Conservation (phyloP, 2,888 invertebrate genomes). For the Protonemura montana region DNA sequence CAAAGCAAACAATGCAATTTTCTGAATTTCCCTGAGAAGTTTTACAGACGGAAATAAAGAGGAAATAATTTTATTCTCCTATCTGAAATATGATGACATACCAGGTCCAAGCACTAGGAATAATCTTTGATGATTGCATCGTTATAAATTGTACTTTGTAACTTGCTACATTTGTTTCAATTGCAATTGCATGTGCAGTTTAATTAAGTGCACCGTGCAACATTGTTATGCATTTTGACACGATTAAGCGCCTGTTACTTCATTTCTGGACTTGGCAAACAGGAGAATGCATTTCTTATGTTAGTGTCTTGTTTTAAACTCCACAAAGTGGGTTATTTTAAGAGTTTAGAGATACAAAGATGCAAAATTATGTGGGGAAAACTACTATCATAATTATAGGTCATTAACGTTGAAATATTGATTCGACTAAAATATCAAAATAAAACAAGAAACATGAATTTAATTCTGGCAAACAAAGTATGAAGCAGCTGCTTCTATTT, state of each 20-base stretch:
- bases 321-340: background rate
- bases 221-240: too few species aligned
- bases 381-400: background rate
- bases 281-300: background rate
- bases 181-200: too few species aligned
- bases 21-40: background rate
- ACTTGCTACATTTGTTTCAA: too few species aligned
- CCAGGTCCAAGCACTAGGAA: too few species aligned
- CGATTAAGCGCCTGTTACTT: too few species aligned
- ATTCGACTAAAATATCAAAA: background rate
- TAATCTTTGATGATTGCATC: too few species aligned
- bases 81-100: too few species aligned
- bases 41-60: background rate
- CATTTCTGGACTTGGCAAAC: too few species aligned
- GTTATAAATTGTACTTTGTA: too few species aligned
- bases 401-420: background rate
- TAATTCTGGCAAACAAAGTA: background rate
- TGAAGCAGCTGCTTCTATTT: background rate
- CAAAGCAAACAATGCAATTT: background rate
- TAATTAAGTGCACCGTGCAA: too few species aligned
- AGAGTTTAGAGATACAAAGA: background rate
- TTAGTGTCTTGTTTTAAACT: background rate
- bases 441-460: background rate
- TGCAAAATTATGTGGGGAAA: background rate
- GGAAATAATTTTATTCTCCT: background rate